These are phyloP conservation scores for Thaumatotibia leucotreta DNA, from an alignment of 1,140 invertebrate species.

Conservation along the genomic window DNA sequence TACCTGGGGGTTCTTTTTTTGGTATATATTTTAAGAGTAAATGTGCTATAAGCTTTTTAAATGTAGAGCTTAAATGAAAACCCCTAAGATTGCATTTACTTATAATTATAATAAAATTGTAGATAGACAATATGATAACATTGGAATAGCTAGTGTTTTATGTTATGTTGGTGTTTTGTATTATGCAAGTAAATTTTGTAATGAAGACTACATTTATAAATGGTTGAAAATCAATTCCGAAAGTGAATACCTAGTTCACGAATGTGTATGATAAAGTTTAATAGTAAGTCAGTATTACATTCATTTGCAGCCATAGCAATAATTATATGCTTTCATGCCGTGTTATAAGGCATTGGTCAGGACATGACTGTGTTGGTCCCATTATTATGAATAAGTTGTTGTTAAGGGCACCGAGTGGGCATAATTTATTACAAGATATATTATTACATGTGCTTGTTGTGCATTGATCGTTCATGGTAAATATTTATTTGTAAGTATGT, in stretches of 20 bases:
- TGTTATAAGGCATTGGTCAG: neutral
- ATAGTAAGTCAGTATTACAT: neutral
- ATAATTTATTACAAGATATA: neutral
- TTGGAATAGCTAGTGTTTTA: neutral
- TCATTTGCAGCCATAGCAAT: neutral
- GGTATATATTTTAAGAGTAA: neutral
- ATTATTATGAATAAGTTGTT: too few relatives aligned
- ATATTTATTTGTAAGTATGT: too few relatives aligned
- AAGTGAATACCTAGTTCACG: too few relatives aligned
- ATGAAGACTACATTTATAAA: too few relatives aligned
- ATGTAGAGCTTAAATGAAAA: neutral
- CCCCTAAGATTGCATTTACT: neutral
- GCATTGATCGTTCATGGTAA: too few relatives aligned
- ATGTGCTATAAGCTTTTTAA: neutral
- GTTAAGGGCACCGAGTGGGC: neutral
- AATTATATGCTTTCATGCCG: neutral
- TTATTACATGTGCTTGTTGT: too few relatives aligned
- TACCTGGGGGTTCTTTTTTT: neutral
- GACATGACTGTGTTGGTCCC: neutral
- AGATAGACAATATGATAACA: neutral
- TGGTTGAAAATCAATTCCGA: too few relatives aligned
- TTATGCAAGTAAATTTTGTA: too few relatives aligned
- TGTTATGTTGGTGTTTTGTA: neutral
- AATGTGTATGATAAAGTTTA: too few relatives aligned
- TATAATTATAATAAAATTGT: neutral